Evolutionary conservation across 2,797 vertebrate species (phyloP).

Genomic region (Lepilemur ruficaudatus): DNA sequence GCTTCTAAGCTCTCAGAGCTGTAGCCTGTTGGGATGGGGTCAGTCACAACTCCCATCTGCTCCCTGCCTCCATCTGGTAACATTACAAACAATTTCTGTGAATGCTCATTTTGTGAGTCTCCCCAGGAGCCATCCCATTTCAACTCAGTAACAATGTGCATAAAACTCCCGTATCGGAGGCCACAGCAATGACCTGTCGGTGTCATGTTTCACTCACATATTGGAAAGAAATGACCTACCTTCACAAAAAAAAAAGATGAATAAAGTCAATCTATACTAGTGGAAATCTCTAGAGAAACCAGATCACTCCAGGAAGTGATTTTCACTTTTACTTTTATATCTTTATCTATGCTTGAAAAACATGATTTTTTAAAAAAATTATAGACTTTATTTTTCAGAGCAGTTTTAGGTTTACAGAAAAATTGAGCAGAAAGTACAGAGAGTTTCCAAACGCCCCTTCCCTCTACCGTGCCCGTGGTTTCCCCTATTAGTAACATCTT

Average conservation of each 20-base stretch:
- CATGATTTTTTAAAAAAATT: not conserved
- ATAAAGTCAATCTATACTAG: not conserved
- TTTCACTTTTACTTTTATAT: not conserved
- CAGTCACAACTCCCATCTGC: not conserved
- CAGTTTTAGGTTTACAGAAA: not conserved
- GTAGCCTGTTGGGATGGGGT: not conserved
- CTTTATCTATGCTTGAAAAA: not conserved
- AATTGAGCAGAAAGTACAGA: not conserved
- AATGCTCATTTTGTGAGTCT: not conserved
- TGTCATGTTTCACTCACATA: not conserved
- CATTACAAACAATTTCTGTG: not conserved
- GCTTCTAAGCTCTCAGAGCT: not conserved
- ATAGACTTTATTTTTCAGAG: not conserved
- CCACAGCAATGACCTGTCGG: not conserved
- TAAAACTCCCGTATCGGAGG: not conserved
- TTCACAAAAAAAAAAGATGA: not conserved
- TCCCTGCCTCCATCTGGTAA: not conserved
- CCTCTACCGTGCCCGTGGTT: not conserved
- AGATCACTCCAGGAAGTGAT: not conserved
- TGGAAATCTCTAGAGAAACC: not conserved
- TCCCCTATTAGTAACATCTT: not conserved
- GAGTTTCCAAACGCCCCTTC: not conserved
- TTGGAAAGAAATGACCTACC: not conserved
- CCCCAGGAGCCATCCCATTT: not conserved
- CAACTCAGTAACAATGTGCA: not conserved